Evolutionary conservation across 53 echinoderm and acorn worm genomes (phyloP).

Genomic region (Holothuria scabra): DNA sequence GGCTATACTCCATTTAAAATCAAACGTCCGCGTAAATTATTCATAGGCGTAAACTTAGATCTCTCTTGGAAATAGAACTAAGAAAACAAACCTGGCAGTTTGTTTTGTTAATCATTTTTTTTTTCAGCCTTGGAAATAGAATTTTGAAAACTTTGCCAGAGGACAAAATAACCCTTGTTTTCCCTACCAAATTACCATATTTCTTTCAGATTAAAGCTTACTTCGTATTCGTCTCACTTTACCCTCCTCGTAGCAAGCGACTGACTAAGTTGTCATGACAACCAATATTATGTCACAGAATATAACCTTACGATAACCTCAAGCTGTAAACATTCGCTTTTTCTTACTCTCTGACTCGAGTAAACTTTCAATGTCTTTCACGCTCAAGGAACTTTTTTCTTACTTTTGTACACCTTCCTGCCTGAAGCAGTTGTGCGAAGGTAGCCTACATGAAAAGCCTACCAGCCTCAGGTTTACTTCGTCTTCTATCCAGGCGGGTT

Average conservation of each 20-base stretch:
- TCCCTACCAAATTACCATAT: slow-evolving; percentile 21
- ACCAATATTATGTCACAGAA: slow-evolving; percentile 1
- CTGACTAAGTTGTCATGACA: slow-evolving; percentile 23
- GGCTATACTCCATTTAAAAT: neutral
- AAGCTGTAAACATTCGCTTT: neutral
- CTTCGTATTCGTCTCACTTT: slow-evolving; percentile 17
- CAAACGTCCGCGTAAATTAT: slow-evolving; percentile 28
- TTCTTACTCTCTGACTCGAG: neutral
- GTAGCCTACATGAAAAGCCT: neutral
- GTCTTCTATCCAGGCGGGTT: slow-evolving; percentile 9
- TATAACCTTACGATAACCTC: slow-evolving; percentile 5
- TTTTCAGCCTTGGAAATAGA: slow-evolving; percentile 16
- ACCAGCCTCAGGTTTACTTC: slow-evolving; percentile 6
- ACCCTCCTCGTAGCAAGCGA: neutral
- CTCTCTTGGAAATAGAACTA: neutral
- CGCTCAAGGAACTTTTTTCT: slow-evolving; percentile 18
- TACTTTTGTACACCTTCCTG: slow-evolving; percentile 29
- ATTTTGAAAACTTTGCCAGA: neutral
- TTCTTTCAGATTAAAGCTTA: slow-evolving; percentile 8
- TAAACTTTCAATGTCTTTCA: slow-evolving; percentile 13
- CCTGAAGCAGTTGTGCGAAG: slow-evolving; percentile 32
- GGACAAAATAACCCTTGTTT: slow-evolving; percentile 25
- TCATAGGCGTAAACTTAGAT: neutral
- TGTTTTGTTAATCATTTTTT: slow-evolving; percentile 30
- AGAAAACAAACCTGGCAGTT: slow-evolving; percentile 29